These are phyloP conservation scores for Camponotus pennsylvanicus DNA, from an alignment of 1,140 invertebrate species.

Conservation along the genomic window DNA sequence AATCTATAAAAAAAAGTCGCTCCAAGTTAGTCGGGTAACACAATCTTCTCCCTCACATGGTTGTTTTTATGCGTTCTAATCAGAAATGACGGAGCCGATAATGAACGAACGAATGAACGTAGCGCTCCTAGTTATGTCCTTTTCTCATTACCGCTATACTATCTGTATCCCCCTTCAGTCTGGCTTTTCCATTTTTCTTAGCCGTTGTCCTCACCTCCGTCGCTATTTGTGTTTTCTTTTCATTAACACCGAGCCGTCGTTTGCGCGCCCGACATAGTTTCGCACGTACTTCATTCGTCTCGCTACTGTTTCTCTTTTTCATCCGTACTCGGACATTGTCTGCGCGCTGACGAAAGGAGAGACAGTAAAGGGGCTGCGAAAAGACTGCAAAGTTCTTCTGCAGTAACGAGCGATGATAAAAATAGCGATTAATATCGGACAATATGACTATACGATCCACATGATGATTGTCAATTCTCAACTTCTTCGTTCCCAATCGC, in stretches of 20 bases:
- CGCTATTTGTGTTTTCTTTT: slow-evolving; percentile 80
- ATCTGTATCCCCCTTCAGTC: slow-evolving; percentile 23
- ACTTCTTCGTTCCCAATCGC: slow-evolving; percentile 9
- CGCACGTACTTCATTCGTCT: slow-evolving; percentile 39
- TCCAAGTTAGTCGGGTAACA: slow-evolving; percentile 11
- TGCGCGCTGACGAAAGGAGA: background rate
- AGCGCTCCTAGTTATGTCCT: slow-evolving; percentile 61
- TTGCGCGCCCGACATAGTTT: slow-evolving; percentile 16
- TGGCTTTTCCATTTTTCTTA: slow-evolving; percentile 61
- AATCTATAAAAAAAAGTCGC: slow-evolving; percentile 24
- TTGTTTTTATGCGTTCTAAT: slow-evolving; percentile 62
- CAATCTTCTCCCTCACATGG: slow-evolving; percentile 14
- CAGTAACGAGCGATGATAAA: slow-evolving; percentile 37
- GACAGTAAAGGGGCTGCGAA: background rate
- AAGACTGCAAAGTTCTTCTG: background rate
- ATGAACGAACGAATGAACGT: slow-evolving; percentile 34
- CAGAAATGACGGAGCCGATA: slow-evolving; percentile 52
- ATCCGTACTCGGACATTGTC: background rate
- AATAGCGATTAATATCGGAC: slow-evolving; percentile 17
- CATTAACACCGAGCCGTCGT: slow-evolving; percentile 68
- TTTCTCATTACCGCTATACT: slow-evolving; percentile 78
- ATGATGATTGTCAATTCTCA: slow-evolving; percentile 40
- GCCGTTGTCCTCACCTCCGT: slow-evolving; percentile 66
- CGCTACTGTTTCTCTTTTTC: slow-evolving; percentile 11
- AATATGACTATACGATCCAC: slow-evolving; percentile 6